Evolutionary conservation across 2,888 invertebrate genomes (phyloP), one percentile per base, ranked within the genome.

Genomic region (Altica lythri): DNA sequence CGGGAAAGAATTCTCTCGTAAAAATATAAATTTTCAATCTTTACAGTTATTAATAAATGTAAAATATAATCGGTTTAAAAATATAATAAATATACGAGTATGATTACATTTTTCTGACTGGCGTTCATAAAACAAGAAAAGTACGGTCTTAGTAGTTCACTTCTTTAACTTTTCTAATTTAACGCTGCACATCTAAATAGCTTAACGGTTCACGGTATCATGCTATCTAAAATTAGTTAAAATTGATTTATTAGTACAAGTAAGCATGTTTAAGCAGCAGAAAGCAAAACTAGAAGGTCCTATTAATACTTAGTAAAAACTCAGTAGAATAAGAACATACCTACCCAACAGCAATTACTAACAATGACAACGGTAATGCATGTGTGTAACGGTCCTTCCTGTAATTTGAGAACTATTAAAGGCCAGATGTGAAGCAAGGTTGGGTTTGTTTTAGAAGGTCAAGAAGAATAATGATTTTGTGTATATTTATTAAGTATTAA

Each of bases 181-280:
- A 19, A 38, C 38, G 38, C 22, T 22, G 38, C 22, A 38, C 38
- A 38, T 12, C 19, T 6, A 22, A 38, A 38, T 38, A 12, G 6
- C 12, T 14, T 38, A 19, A 22, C 19, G 38, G 12, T 38, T 38
- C 38, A 38, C 10, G 38, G 38, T 38, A 19, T 19, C 38, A 13
- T 38, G 22, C 18, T 4, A 1, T 38, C 10, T 4, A 9, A 38
- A 38, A 38, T 38, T 38, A 38, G 19, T 12, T 8, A 22, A 38
- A 38, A 38, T 19, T 38, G 22, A 22, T 19, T 38, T 10, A 38
- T 38, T 38, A 38, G 12, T 12, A 12, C 1, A 12, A 38, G 18
- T 5, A 14, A 13, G 4, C n/a, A 8, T 32, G 32, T 32, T 32
- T 16, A 32, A 32, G 16, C 1, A 14, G 32, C 13, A 14, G 12